Conservation (phyloP, 1,140 invertebrate species). For the Muscidifurax raptorellus region DNA sequence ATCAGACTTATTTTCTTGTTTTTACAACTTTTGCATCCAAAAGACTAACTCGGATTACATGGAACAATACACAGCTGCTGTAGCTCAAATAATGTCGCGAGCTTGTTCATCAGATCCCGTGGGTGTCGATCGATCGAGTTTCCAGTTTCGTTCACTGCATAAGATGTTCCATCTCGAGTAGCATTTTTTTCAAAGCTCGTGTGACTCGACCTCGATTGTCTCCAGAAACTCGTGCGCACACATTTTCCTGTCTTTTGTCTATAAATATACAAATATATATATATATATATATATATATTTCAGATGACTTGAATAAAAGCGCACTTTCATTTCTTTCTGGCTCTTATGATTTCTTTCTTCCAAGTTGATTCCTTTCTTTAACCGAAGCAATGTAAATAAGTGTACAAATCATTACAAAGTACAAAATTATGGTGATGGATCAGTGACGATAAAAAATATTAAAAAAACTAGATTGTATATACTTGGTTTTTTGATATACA, state of each 20-base stretch:
- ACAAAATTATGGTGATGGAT: no score
- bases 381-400: no score
- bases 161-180: background rate
- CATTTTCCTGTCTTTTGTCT: background rate
- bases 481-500: no score
- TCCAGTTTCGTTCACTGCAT: background rate
- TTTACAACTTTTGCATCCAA: background rate
- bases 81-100: background rate
- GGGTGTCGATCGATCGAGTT: slow-evolving; percentile 25
- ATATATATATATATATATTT: background rate
- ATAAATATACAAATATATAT: background rate
- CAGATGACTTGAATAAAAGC: background rate
- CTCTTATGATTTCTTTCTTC: background rate
- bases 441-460: no score
- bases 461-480: no score
- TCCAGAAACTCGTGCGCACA: background rate
- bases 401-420: no score
- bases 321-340: background rate
- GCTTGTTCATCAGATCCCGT: slow-evolving; percentile 4
- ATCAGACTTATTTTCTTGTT: no score
- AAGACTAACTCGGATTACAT: background rate
- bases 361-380: no score
- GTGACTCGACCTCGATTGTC: slow-evolving; percentile 11
- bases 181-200: slow-evolving; percentile 11
- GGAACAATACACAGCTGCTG: background rate